Percentiles rank a stretch among this genome's conserved stretches.
phyloP scores from a whole-genome alignment of 2,797 vertebrate species.

The Enteromius anoplus region DNA sequence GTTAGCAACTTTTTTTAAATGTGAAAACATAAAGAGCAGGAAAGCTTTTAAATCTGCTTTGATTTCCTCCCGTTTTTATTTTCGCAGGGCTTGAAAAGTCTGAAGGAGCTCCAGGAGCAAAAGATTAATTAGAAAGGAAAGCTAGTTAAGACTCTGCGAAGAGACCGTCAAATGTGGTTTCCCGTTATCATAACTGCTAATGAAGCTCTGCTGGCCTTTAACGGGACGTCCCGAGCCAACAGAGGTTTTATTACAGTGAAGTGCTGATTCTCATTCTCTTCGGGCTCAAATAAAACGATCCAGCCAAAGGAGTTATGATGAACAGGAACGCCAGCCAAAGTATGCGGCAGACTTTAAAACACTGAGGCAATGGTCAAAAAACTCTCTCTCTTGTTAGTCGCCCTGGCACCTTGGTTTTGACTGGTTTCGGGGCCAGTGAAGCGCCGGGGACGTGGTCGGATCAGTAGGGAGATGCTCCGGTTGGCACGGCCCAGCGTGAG shows the following conservation, averaged over 20 bases:
- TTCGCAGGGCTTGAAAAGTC: slow-evolving; percentile 52
- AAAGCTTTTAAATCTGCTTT: not conserved
- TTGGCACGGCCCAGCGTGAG: slow-evolving; percentile 38
- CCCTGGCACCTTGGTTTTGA: slow-evolving; percentile 1
- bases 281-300: slow-evolving; percentile 63
- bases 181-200: slow-evolving; percentile 65
- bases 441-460: not conserved
- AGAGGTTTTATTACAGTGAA: slow-evolving; percentile 62
- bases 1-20: not conserved
- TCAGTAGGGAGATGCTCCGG: slow-evolving; percentile 25
- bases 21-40: not conserved
- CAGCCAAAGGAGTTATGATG: slow-evolving; percentile 57
- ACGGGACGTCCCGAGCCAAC: slow-evolving; percentile 62
- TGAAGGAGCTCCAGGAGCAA: slow-evolving; percentile 53
- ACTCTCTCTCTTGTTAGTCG: slow-evolving; percentile 44
- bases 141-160: slow-evolving; percentile 63
- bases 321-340: slow-evolving; percentile 45
- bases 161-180: slow-evolving; percentile 60
- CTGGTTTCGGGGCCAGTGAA: slow-evolving; percentile 31
- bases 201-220: slow-evolving; percentile 63
- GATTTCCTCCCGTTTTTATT: not conserved
- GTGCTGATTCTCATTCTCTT: slow-evolving; percentile 58
- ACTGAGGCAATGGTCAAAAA: slow-evolving; percentile 2
- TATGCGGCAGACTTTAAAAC: slow-evolving; percentile 51
- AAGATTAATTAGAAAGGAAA: slow-evolving; percentile 71